Evolutionary conservation across 2,113 vertebrate genomes (phyloP), one percentile per base, ranked within the genome.

Genomic region (Orthonyx spaldingii): DNA sequence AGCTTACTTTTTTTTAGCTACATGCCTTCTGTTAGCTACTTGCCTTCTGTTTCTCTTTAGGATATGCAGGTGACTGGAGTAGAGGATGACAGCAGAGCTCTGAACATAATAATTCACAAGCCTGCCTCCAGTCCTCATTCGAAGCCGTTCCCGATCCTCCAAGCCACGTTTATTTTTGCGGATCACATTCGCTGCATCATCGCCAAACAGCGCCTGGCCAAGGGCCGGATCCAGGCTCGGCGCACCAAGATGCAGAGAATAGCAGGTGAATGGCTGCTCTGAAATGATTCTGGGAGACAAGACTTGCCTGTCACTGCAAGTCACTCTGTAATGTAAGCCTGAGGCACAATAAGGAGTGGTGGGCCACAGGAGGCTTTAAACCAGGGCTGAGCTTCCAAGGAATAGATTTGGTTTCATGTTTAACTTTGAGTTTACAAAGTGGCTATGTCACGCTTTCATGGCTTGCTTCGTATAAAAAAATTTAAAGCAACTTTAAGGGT

Each of bases 131-230:
- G 99, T 96, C 99, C 99, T 12, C 99, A 99, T 13, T 99, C 99
- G 16, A 99, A 99, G 96, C 99, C 99, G 30, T 98, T 99, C 94
- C 99, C 99, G 21, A 99, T 99, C 95, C 99, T 99, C n/a, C 99
- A 99, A 97, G 99, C 99, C 84, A 99, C 98, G 17, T 99, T 99
- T 46, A 97, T 99, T 84, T 99, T 99, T 68, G 99, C 99, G 0
- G 99, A 99, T 96, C 99, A 99, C 92, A 99, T 99, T 91, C 99
- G 99, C 94, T 99, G 99, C 97, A 99, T 99, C 96, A 99, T 99
- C 11, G 99, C 99, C 61, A 99, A 99, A 94, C 99, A 99, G 92
- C 98, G 99, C 60, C 98, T 99, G 56, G 99, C 99, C 84, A 99
- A 99, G 91, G 99, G 99, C 18, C 99, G 99, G 13, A 99, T 99